Percentiles rank a stretch among this genome's conserved stretches.
Conservation (phyloP, 2,888 invertebrate genomes). For the Plagodis dolabraria region DNA sequence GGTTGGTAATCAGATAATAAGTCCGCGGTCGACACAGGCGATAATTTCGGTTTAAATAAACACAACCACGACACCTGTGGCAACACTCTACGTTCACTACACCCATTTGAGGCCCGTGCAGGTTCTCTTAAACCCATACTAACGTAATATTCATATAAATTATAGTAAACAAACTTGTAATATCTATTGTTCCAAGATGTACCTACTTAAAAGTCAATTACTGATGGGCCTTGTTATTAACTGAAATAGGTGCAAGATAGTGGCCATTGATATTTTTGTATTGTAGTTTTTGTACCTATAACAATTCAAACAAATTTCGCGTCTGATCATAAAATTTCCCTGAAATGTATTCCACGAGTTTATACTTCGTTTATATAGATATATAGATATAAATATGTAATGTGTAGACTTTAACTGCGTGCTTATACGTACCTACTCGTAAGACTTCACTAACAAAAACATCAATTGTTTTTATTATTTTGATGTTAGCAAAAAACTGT, state of each 20-base stretch:
- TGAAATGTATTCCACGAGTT: too few species aligned
- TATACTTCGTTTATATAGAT: too few species aligned
- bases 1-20: conserved; percentile 53
- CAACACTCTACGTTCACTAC: conserved; percentile 55
- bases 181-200: background rate
- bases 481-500: too few species aligned
- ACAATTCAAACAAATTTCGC: too few species aligned
- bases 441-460: too few species aligned
- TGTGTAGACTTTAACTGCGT: too few species aligned
- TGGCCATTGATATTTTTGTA: too few species aligned
- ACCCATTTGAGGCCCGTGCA: conserved; percentile 62
- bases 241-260: background rate
- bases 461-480: too few species aligned
- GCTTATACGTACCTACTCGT: too few species aligned
- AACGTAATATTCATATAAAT: conserved; percentile 36
- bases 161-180: conserved; percentile 46
- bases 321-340: too few species aligned
- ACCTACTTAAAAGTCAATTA: background rate
- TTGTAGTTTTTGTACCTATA: too few species aligned
- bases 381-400: too few species aligned
- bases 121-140: conserved; percentile 25
- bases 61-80: conserved; percentile 60
- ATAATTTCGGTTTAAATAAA: conserved; percentile 67
- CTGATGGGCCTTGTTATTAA: conserved; percentile 1
- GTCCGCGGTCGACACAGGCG: conserved; percentile 46